Base-by-base conservation (phyloP, 2,113 vertebrate species). In the Gracilinanus agilis region DNA sequence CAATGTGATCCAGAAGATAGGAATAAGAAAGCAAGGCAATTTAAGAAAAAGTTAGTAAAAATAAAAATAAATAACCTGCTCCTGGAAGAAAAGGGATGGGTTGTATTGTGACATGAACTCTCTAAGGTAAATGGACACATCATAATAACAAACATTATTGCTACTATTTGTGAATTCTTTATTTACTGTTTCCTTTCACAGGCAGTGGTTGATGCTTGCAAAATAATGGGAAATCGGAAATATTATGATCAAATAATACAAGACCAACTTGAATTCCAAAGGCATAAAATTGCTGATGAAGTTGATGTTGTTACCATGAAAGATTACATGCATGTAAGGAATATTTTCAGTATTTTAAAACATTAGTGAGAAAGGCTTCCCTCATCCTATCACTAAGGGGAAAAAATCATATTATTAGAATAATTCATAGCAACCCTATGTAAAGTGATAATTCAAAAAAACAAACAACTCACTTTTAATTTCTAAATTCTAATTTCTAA, bases 311-410 rank as follows among this genome's bases (percentile, higher is more conserved):
- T 98, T 53, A 98, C 98, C 89, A 34, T 97, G 92, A 97, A 98
- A 96, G 98, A 98, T 95, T 98, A 98, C 44, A 97, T 98, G 96
- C 97, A 98, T 93, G 98, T 98, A 98, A 97, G 97, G 92, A 96
- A 95, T 53, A 91, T 89, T 96, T 90, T 96, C 91, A 24, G 89
- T 34, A 0, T 21, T 92, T 91, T 96, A 95, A 96, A 67, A 95
- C 91, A 95, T 23, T 90, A 95, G 90, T 53, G 56, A 90, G 67
- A 90, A 88, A 92, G 16, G 9, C 90, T 96, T 94, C 27, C 53
- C 19, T 95, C 29, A 91, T 16, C 40, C 53, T 95, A 3, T 95
- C 27, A 21, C 95, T 24, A 40, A 94, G 90, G n/a, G 93, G 93
- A n/a, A 94, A 93, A 95, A 1, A 61, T 55, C n/a, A 75, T 21